These are phyloP conservation scores for Mesocentrotus franciscanus DNA, from an alignment of 53 echinoderm and acorn worm species.

Conservation along the genomic window DNA sequence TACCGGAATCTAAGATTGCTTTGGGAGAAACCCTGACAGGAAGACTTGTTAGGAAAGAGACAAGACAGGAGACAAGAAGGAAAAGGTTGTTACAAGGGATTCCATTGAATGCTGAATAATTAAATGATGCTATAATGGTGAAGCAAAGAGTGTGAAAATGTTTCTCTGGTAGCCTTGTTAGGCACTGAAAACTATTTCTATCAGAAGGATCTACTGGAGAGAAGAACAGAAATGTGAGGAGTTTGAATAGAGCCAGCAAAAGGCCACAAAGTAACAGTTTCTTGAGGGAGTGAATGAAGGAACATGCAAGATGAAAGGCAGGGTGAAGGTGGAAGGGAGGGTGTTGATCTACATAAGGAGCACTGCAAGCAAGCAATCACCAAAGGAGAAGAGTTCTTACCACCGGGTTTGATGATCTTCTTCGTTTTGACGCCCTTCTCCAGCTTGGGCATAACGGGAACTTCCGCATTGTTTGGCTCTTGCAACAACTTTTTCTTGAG, in stretches of 20 bases:
- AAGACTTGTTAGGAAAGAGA: neutral
- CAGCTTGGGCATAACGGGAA: neutral
- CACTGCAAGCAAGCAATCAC: constrained; percentile 57
- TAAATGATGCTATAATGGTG: neutral
- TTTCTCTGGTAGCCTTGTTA: neutral
- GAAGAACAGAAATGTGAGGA: neutral
- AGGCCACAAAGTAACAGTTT: neutral
- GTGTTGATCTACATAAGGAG: constrained; percentile 57
- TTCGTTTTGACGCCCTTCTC: constrained; percentile 52
- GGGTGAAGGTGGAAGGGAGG: constrained; percentile 24
- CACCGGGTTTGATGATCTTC: constrained; percentile 59
- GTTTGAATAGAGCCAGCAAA: neutral
- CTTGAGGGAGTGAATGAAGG: constrained; percentile 24
- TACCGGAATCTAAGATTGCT: neutral
- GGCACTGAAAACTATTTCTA: constrained; percentile 1
- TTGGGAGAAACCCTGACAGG: neutral
- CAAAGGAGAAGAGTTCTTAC: constrained; percentile 58
- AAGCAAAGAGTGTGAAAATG: neutral
- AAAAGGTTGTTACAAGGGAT: neutral
- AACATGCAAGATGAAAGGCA: constrained; percentile 45
- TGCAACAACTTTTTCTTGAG: constrained; percentile 73
- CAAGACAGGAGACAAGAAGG: too few species aligned
- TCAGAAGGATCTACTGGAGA: neutral
- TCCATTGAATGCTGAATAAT: neutral
- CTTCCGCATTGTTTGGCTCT: constrained; percentile 15